Percentiles rank a stretch among this genome's conserved stretches.
Conservation (phyloP, 2,888 invertebrate genomes). For the Athalia circularis region DNA sequence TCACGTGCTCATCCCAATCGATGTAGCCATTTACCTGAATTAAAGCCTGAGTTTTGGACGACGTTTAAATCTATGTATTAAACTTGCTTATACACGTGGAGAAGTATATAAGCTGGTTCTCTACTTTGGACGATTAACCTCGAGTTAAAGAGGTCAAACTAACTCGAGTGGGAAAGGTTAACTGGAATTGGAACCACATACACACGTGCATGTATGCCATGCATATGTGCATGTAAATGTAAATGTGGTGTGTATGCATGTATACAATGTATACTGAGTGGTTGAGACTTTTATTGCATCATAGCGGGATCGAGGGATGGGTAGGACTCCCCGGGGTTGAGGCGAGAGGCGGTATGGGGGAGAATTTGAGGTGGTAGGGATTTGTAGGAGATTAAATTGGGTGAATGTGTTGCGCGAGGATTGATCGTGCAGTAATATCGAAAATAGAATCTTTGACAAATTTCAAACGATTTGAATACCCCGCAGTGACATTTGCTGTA, state of each 20-base stretch:
- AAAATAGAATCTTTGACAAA: conserved; percentile 29
- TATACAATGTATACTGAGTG: too few relatives aligned
- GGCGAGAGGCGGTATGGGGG: too few relatives aligned
- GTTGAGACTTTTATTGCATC: conserved; percentile 14
- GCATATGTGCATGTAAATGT: too few relatives aligned
- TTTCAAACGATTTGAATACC: conserved; percentile 29
- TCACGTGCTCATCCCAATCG: neutral
- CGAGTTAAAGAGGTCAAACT: conserved; percentile 1
- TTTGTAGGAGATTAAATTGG: conserved; percentile 24
- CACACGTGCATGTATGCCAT: neutral
- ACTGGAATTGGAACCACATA: conserved; percentile 16
- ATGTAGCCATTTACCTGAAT: neutral
- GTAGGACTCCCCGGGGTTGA: too few relatives aligned
- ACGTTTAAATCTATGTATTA: neutral
- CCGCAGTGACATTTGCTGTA: neutral
- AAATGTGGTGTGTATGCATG: too few relatives aligned
- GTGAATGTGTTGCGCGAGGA: conserved; percentile 9
- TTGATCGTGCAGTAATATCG: conserved; percentile 19
- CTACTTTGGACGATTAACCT: conserved; percentile 4
- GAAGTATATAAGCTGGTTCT: neutral
- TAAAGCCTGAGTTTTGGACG: neutral
- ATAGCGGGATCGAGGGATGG: too few relatives aligned
- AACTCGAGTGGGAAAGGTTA: neutral
- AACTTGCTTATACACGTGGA: neutral
- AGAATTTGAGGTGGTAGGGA: neutral